Percentiles rank a stretch among this genome's conserved stretches.
phyloP scores from a whole-genome alignment of 2,888 invertebrate species.

The Criorhina ranunculi region DNA sequence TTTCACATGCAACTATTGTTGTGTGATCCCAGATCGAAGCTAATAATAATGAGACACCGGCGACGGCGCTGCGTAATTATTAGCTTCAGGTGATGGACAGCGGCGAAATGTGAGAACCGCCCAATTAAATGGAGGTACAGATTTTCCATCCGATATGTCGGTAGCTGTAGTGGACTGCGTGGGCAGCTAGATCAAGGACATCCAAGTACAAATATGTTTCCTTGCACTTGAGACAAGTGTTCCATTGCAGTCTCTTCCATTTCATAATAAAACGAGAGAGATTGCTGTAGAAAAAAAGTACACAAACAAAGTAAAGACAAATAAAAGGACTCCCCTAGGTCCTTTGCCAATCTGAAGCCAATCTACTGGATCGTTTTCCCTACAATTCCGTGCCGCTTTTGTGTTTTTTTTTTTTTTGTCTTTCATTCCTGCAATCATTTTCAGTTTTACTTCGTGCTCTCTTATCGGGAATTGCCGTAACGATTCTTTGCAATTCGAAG shows the following conservation, averaged over 20 bases:
- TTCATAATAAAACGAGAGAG: slow-evolving; percentile 1
- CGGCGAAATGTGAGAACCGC: slow-evolving; percentile 31
- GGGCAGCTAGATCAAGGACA: too few relatives aligned
- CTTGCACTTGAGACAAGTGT: slow-evolving; percentile 9
- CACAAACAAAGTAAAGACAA: slow-evolving; percentile 11
- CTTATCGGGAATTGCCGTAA: slow-evolving; percentile 62
- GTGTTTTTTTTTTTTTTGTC: slow-evolving; percentile 14
- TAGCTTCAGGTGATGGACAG: slow-evolving; percentile 9
- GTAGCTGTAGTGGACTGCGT: background rate
- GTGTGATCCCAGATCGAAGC: background rate
- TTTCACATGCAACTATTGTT: slow-evolving; percentile 28
- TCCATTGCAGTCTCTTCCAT: background rate
- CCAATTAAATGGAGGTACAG: slow-evolving; percentile 1
- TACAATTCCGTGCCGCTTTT: slow-evolving; percentile 39
- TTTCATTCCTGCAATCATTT: slow-evolving; percentile 52
- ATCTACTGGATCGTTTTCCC: slow-evolving; percentile 57
- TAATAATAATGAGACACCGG: slow-evolving; percentile 17
- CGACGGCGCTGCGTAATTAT: slow-evolving; percentile 20
- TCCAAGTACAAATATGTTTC: background rate
- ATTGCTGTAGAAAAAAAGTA: too few relatives aligned
- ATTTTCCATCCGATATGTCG: slow-evolving; percentile 13
- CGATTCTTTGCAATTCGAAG: slow-evolving; percentile 69
- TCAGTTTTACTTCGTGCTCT: slow-evolving; percentile 40
- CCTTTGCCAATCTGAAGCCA: slow-evolving; percentile 37
- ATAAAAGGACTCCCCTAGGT: slow-evolving; percentile 41